A percentile compares a stretch with the other conserved stretches of the same genome.
phyloP scores from a whole-genome alignment of 2,797 vertebrate genomes.

The Distichodus sexfasciatus region DNA sequence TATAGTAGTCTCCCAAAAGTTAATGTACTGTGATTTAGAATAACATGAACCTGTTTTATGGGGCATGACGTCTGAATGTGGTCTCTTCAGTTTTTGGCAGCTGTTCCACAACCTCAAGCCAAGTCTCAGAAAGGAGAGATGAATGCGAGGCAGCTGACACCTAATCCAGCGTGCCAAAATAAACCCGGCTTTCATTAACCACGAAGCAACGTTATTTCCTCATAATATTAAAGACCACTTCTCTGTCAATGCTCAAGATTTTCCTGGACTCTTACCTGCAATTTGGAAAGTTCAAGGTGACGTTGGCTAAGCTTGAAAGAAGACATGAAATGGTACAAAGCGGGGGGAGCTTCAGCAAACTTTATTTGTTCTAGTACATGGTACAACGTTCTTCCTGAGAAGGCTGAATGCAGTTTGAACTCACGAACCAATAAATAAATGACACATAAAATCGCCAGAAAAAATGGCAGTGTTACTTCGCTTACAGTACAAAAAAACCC shows the following conservation, averaged over 20 bases:
- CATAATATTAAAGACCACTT: too few relatives aligned
- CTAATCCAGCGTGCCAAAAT: not conserved
- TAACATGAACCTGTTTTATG: not conserved
- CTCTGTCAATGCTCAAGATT: too few relatives aligned
- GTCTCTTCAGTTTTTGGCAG: not conserved
- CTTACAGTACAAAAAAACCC: slow-evolving; percentile 59
- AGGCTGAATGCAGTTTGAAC: slow-evolving; percentile 61
- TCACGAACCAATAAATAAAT: slow-evolving; percentile 68
- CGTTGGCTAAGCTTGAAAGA: too few relatives aligned
- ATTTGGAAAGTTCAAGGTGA: too few relatives aligned
- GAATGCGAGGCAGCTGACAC: not conserved
- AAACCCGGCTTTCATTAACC: not conserved
- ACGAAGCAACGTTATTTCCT: too few relatives aligned
- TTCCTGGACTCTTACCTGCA: too few relatives aligned
- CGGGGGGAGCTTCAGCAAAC: slow-evolving; percentile 53
- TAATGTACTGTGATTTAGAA: not conserved
- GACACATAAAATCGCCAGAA: slow-evolving; percentile 57
- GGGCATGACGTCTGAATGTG: not conserved
- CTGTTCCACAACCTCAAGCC: not conserved
- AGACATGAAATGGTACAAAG: not conserved
- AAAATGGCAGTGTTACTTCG: slow-evolving; percentile 49
- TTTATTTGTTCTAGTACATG: slow-evolving; percentile 71
- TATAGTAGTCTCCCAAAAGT: too few relatives aligned
- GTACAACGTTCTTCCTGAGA: slow-evolving; percentile 73
- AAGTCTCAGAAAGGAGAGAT: not conserved